Conservation (phyloP, 2,888 invertebrate genomes). For the Drosophila picticornis region DNA sequence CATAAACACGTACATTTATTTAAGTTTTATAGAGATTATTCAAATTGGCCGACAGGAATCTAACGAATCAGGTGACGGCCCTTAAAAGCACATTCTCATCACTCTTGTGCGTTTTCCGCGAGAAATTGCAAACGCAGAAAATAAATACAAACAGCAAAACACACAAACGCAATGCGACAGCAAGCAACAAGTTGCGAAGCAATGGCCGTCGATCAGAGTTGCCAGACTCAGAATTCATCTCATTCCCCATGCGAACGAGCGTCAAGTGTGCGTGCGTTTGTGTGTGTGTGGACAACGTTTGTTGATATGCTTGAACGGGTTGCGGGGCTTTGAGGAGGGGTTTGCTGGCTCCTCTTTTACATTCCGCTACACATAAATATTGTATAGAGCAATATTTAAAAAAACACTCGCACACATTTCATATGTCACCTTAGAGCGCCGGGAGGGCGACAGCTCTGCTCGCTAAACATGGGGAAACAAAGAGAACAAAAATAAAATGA, state of each 20-base stretch:
- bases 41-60: conserved; percentile 1
- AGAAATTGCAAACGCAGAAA: conserved; percentile 41
- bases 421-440: conserved; percentile 40
- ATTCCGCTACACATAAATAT: conserved; percentile 55
- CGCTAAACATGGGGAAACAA: conserved; percentile 24
- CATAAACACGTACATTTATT: background rate
- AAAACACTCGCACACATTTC: conserved; percentile 30
- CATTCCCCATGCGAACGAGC: conserved; percentile 44
- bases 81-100: conserved; percentile 14
- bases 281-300: conserved; percentile 36
- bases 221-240: conserved; percentile 67
- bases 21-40: conserved; percentile 16
- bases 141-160: conserved; percentile 48
- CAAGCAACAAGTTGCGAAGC: conserved; percentile 78
- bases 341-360: conserved; percentile 23
- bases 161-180: conserved; percentile 58
- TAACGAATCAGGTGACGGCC: conserved; percentile 15
- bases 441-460: conserved; percentile 42
- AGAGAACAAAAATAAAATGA: conserved; percentile 64
- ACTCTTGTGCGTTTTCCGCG: conserved; percentile 23
- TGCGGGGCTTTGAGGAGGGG: conserved; percentile 6
- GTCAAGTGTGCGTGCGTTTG: conserved; percentile 35
- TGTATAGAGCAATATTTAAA: conserved; percentile 48
- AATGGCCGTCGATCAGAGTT: conserved; percentile 76
- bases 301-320: conserved; percentile 27